phyloP scores from a whole-genome alignment of 2,113 vertebrate genomes.

The Psophia crepitans region DNA sequence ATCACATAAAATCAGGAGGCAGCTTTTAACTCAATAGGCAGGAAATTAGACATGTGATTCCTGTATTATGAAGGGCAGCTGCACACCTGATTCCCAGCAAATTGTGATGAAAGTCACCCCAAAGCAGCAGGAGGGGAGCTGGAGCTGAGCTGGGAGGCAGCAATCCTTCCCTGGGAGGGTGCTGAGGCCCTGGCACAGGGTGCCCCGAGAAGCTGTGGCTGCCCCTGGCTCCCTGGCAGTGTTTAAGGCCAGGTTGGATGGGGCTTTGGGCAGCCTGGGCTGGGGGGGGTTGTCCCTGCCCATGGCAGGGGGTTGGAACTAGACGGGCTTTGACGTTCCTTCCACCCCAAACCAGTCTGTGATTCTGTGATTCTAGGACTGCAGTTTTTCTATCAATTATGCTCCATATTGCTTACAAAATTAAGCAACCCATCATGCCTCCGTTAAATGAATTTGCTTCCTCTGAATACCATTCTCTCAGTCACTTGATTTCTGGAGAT shows the following conservation, averaged over 20 bases:
- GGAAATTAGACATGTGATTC: slow-evolving; percentile 21
- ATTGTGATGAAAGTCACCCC: background rate
- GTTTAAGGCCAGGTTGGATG: too few species aligned
- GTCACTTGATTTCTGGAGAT: slow-evolving; percentile 23
- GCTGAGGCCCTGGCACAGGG: too few species aligned
- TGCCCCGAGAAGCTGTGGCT: too few species aligned
- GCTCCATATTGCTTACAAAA: background rate
- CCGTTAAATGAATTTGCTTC: slow-evolving; percentile 6
- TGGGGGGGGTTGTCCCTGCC: too few species aligned
- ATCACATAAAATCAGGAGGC: background rate
- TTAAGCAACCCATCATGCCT: background rate
- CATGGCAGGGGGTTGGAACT: too few species aligned
- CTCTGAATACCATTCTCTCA: slow-evolving; percentile 11
- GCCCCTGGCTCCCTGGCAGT: too few species aligned
- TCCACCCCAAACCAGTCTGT: too few species aligned
- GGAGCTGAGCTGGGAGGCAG: too few species aligned
- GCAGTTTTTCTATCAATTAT: background rate
- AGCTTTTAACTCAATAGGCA: slow-evolving; percentile 5
- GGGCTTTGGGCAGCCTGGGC: too few species aligned
- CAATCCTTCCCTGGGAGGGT: too few species aligned
- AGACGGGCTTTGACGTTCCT: too few species aligned
- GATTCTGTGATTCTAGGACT: background rate
- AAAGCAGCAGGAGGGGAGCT: background rate
- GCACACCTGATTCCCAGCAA: background rate
- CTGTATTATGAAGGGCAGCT: background rate